Percentiles rank a stretch among this genome's conserved stretches.
Evolutionary conservation across 2,888 invertebrate species (phyloP).

Genomic region (Caenorhabditis sulstoni): DNA sequence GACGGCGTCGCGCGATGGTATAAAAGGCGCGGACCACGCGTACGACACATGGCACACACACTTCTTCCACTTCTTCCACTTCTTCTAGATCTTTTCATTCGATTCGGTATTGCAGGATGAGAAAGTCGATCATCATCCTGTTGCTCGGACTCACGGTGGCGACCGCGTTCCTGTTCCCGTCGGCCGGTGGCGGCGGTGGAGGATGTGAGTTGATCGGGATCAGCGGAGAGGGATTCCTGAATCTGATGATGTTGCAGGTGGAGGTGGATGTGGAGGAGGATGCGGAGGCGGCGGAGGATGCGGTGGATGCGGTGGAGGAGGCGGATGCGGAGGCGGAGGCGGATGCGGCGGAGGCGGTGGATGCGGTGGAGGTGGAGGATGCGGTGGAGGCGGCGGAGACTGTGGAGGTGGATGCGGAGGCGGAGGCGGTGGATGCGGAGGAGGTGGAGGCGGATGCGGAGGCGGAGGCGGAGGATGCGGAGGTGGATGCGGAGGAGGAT

Average conservation of each 20-base stretch:
- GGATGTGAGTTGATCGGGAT: conserved; percentile 36
- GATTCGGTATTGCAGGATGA: conserved; percentile 31
- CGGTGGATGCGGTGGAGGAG: conserved; percentile 45
- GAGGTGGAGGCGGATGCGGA: conserved; percentile 47
- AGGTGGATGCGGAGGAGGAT: conserved; percentile 27
- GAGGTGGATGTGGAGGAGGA: conserved; percentile 30
- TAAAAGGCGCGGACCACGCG: too few species aligned
- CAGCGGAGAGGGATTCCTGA: not conserved
- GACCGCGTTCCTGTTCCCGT: conserved; percentile 59
- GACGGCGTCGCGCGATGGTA: too few species aligned
- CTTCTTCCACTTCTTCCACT: too few species aligned
- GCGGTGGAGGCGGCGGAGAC: conserved; percentile 37
- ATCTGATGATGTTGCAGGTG: conserved; percentile 19
- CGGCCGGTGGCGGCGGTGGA: conserved; percentile 47
- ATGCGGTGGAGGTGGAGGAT: conserved; percentile 22
- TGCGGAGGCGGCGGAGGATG: conserved; percentile 50
- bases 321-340: conserved; percentile 44
- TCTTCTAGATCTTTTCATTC: too few species aligned
- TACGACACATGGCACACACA: too few species aligned
- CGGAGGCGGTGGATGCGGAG: conserved; percentile 48
- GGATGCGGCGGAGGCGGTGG: conserved; percentile 44
- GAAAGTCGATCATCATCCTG: conserved; percentile 43
- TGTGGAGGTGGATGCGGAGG: conserved; percentile 43
- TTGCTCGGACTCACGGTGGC: conserved; percentile 47
- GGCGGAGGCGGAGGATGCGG: conserved; percentile 25